Evolutionary conservation across 2,797 vertebrate species (phyloP), one percentile per base, ranked within the genome.

Genomic region (Diplodus sargus): DNA sequence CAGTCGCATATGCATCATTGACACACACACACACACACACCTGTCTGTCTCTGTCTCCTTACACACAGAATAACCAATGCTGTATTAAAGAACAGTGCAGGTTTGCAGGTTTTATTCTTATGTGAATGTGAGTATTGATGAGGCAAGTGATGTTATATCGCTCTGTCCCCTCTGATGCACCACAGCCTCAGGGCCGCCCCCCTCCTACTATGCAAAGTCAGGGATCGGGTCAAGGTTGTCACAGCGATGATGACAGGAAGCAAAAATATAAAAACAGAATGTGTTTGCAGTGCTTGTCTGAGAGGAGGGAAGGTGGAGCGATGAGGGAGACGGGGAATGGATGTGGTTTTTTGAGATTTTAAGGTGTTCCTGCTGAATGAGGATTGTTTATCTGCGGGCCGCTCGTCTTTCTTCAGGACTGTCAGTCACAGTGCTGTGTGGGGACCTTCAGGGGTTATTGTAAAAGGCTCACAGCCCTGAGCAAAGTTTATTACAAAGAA

Each of bases 161-260:
- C 63, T 76, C 39, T 43, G 67, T 75, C 67, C 63, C 23, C 49
- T 52, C 17, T 63, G 78, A 72, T 58, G 63, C 49, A 70, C 18
- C 62, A 12, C 56, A 76, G 71, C 78, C 73, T 77, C 43, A 28
- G 68, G 77, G 45, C 65, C 62, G 53, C 65, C 53, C 60, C 17
- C 34, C 25, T 76, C 56, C 78, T n/a, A n/a, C n/a, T n/a, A 70
- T 72, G 39, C 57, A 3, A 78, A 67, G 83, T 78, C 77, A 56
- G 6, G 48, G 54, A 34, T 68, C 76, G 85, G 83, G 86, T 86
- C 88, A 86, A 71, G 74, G 76, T 83, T 92, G 85, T 89, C 84
- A 86, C 75, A 76, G 80, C 76, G 70, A 79, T 85, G 70, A 84
- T 71, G 78, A 79, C 79, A 85, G 73, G 64, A 81, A 77, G 70